Conservation (phyloP, 2,113 vertebrate species). For the Chaenogobius annularis region DNA sequence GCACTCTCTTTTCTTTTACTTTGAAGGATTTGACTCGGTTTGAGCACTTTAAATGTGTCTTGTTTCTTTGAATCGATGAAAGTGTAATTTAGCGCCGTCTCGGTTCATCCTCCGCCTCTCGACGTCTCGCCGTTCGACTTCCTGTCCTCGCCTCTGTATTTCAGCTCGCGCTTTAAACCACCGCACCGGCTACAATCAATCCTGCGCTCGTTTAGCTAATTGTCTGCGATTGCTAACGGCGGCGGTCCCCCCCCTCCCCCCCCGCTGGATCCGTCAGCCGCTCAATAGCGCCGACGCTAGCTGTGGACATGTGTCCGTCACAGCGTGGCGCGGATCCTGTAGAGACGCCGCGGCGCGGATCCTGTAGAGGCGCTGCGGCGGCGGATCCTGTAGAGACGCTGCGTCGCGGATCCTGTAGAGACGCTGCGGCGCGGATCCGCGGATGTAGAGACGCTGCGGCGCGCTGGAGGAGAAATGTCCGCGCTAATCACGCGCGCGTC, state of each 20-base stretch:
- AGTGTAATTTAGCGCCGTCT: not conserved
- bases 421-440: conserved; percentile 15
- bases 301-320: conserved; percentile 51
- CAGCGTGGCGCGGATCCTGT: conserved; percentile 14
- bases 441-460: conserved; percentile 10
- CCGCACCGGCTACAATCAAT: conserved; percentile 40
- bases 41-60: no score
- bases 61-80: no score
- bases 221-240: conserved; percentile 52
- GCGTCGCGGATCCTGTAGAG: conserved; percentile 6
- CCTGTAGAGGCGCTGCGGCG: conserved; percentile 11
- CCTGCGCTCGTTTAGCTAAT: conserved; percentile 65
- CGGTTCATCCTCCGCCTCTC: not conserved
- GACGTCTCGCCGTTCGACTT: not conserved
- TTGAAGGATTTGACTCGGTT: no score
- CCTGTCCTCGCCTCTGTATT: not conserved
- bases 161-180: conserved; percentile 10
- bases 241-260: conserved; percentile 41
- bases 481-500: not conserved
- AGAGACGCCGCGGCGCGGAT: conserved; percentile 12
- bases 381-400: conserved; percentile 4
- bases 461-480: conserved; percentile 25
- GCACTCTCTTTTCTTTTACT: no score
- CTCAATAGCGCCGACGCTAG: conserved; percentile 55
- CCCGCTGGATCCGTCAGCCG: conserved; percentile 47